Evolutionary conservation across 2,888 invertebrate species (phyloP), one percentile per base, ranked within the genome.

Genomic region (Steinernema carpocapsae): DNA sequence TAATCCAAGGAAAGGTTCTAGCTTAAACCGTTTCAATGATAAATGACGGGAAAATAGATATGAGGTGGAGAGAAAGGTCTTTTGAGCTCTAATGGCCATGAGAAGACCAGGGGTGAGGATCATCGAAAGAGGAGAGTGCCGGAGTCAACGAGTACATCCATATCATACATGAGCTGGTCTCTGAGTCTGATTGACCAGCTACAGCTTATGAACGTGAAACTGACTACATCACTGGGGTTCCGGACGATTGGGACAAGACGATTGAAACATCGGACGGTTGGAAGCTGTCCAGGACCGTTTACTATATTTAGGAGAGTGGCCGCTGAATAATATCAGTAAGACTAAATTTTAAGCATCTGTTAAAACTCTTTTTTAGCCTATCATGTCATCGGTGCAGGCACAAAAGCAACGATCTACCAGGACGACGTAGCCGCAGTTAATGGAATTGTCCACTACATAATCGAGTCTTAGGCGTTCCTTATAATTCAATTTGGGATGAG

Each of bases 71-170:
- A 43, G 86, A 85, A 45, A 74, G 88, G 83, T 87, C 87, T 72
- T 88, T 83, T 74, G 85, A 87, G 72, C 78, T 87, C 56, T 88
- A 85, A 74, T 87, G 87, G 87, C 87, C 87, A 14, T 76, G 86
- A 19, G 87, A 87, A 10, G 84, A 87, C 71, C 80, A 6, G 84
- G 83, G 7, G 87, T 88, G 0, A 79, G 82, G 4, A 76, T 87
- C 10, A 75, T 87, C 0, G 87, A 87, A 77, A 92, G 95, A 80
- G 93, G 95, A 97, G 88, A 94, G 97, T 3, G 93, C 94, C 86
- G 95, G 95, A 89, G 95, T 94, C 88, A 96, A 96, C 88, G 96
- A 96, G 72, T 93, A 94, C 83, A 95, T 96, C 83, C 95, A 96
- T 89, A 93, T 95, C 78, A 94, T 96, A 87, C 94, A 95, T 88